Percentiles rank a stretch among this genome's conserved stretches.
Evolutionary conservation across 2,888 invertebrate genomes (phyloP).

Genomic region (Muschampia plurimacula): DNA sequence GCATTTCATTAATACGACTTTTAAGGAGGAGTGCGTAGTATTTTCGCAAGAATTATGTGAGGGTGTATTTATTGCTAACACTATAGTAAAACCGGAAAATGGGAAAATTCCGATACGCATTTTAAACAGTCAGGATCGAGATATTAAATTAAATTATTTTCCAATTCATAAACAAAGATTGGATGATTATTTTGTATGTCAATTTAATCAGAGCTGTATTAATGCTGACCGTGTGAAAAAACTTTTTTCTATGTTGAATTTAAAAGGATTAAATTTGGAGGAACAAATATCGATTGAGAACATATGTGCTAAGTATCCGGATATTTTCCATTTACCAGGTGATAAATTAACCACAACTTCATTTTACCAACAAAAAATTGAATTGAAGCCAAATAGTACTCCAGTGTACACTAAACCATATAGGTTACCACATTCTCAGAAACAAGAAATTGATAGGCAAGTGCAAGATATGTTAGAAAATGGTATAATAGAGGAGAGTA

Average conservation of each 20-base stretch:
- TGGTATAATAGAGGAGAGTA: constrained; percentile 26
- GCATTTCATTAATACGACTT: constrained; percentile 39
- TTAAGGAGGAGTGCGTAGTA: constrained; percentile 30
- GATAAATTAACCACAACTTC: constrained; percentile 32
- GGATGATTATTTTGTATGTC: constrained; percentile 42
- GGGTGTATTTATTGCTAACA: constrained; percentile 44
- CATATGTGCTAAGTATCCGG: constrained; percentile 37
- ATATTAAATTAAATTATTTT: constrained; percentile 38
- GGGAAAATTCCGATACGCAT: constrained; percentile 43
- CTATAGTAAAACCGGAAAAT: constrained; percentile 34
- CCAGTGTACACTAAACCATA: constrained; percentile 19
- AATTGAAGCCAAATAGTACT: constrained; percentile 1
- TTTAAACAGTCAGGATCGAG: constrained; percentile 42
- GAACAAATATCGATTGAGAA: constrained; percentile 23
- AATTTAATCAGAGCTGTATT: constrained; percentile 8
- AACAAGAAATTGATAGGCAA: constrained; percentile 29
- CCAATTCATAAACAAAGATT: constrained; percentile 22
- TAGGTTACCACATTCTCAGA: constrained; percentile 12
- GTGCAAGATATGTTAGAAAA: constrained; percentile 26
- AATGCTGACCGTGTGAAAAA: constrained; percentile 17
- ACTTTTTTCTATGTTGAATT: constrained; percentile 29
- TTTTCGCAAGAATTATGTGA: constrained; percentile 40
- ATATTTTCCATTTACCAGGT: constrained; percentile 35
- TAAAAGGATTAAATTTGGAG: constrained; percentile 18
- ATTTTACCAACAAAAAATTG: constrained; percentile 25